Evolutionary conservation across 2,113 vertebrate species (phyloP), one percentile per base, ranked within the genome.

Genomic region (Cebus imitator): DNA sequence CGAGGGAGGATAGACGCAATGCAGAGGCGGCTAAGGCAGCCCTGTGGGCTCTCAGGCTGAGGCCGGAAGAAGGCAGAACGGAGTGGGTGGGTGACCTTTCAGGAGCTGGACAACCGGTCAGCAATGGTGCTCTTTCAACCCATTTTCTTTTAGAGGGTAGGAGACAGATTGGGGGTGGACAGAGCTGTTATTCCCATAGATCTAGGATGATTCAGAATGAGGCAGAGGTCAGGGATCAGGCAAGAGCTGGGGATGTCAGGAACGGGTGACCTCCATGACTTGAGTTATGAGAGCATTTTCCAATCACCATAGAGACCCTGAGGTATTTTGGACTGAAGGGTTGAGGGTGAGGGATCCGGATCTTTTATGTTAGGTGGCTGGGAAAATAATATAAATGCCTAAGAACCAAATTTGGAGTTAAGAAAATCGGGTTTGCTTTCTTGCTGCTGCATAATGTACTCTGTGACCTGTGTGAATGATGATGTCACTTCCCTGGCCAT

Each of bases 271-370:
- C 90, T 82, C 61, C 50, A 86, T 16, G 83, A 64, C 72, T 85
- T 76, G 95, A 73, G 40, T 37, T 82, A 70, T 58, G 40, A 35
- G 78, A 79, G 84, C 66, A 52, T 94, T 96, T 96, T 90, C 21
- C 82, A 70, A 52, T 98, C 82, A 83, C 97, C 94, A 95, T 96
- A 96, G 95, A 92, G 96, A 97, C 73, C n/a, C 58, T 12, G 61
- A 92, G 91, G 90, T 85, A 96, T 97, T 95, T 91, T 30, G 88
- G 58, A 30, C 66, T 72, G 73, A 70, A 72, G 61, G 18, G 64
- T 27, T 5, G 64, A 13, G 52, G 57, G 9, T 48, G 52, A 80
- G 37, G 55, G 66, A 55, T 66, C n/a, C 17, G 17, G 30, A 40
- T 73, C 48, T 43, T 96, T 96, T 97, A 55, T 86, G 45, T 96